These are phyloP conservation scores for Anthonomus grandis DNA, from an alignment of 1,140 invertebrate genomes.

Conservation along the genomic window DNA sequence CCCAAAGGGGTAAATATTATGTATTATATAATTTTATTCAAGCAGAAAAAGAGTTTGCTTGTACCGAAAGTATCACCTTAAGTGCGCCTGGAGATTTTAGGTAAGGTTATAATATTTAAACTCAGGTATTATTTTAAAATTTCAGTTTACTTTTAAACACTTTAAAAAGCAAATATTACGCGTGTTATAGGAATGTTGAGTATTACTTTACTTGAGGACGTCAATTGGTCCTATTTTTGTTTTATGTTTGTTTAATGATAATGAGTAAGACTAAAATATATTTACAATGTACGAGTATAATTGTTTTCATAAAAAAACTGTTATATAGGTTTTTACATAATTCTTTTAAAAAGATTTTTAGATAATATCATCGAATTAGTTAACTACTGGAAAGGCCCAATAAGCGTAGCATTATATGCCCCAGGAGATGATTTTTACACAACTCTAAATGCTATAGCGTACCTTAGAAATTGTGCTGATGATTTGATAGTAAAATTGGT, in stretches of 20 bases:
- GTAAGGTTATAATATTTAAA: conserved; percentile 11
- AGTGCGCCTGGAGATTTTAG: conserved; percentile 65
- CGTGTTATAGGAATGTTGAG: too few relatives aligned
- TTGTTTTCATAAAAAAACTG: too few relatives aligned
- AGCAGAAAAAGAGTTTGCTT: conserved; percentile 49
- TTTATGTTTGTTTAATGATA: too few relatives aligned
- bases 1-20: conserved; percentile 78
- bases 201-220: too few relatives aligned
- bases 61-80: conserved; percentile 66
- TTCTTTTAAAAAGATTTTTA: too few relatives aligned
- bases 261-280: too few relatives aligned
- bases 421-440: conserved; percentile 62
- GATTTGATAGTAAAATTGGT: conserved; percentile 55
- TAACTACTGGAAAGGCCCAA: conserved; percentile 54
- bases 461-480: conserved; percentile 55
- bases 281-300: too few relatives aligned
- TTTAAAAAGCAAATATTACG: too few relatives aligned
- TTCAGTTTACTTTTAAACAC: too few relatives aligned
- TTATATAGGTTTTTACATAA: too few relatives aligned
- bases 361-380: conserved; percentile 39
- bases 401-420: conserved; percentile 68
- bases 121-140: too few relatives aligned
- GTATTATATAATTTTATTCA: conserved; percentile 80
- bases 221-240: too few relatives aligned
- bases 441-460: conserved; percentile 58